A percentile compares a stretch with the other conserved stretches of the same genome.
Conservation (phyloP, 1,140 invertebrate species). For the Procambarus virginalis region DNA sequence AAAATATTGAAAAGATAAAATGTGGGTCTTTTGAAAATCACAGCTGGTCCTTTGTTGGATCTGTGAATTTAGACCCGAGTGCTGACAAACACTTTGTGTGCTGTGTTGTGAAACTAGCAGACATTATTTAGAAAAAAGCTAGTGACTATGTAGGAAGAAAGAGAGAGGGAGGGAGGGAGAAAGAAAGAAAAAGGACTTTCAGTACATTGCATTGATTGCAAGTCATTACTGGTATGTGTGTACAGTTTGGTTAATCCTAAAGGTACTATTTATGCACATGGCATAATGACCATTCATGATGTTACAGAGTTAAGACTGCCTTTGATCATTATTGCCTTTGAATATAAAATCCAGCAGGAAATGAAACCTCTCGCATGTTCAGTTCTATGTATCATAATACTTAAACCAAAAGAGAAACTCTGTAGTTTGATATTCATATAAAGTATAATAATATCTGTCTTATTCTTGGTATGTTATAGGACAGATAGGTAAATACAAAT, state of each 20-base stretch:
- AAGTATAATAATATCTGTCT: background rate
- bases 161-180: too few species aligned
- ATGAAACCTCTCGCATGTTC: background rate
- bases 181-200: constrained; percentile 38
- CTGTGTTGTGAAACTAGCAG: constrained; percentile 4
- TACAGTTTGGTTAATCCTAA: constrained; percentile 66
- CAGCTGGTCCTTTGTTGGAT: background rate
- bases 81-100: background rate
- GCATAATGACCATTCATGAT: constrained; percentile 23
- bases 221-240: constrained; percentile 34
- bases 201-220: constrained; percentile 8
- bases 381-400: background rate
- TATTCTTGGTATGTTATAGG: background rate
- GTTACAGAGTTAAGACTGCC: constrained; percentile 32
- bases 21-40: background rate
- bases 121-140: background rate
- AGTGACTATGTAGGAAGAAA: background rate
- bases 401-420: background rate
- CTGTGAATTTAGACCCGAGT: background rate
- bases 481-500: background rate
- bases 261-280: constrained; percentile 49
- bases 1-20: background rate
- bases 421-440: background rate
- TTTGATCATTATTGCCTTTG: constrained; percentile 39
- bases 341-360: background rate